Conservation (phyloP, 2,888 invertebrate genomes). For the Dicranocentrus wangi region DNA sequence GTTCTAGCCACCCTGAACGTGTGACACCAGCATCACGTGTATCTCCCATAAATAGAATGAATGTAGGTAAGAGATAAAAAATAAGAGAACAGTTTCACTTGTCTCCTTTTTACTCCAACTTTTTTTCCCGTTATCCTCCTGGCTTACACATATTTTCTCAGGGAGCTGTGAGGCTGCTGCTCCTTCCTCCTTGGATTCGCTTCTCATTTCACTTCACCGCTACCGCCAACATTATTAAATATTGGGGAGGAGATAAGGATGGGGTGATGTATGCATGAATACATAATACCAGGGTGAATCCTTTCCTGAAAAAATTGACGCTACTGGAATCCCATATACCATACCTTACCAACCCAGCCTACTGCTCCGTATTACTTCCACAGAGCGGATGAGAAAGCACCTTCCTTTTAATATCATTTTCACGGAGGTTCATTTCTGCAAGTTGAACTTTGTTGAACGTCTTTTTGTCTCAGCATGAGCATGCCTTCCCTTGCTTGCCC, state of each 20-base stretch:
- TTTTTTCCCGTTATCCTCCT: slow-evolving; percentile 32
- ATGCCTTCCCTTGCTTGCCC: not conserved
- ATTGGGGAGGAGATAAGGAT: slow-evolving; percentile 62
- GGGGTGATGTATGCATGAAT: slow-evolving; percentile 63
- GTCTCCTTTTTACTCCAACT: slow-evolving; percentile 17
- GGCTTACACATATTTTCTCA: slow-evolving; percentile 23
- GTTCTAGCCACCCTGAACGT: too few species aligned
- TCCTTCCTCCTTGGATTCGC: slow-evolving; percentile 26
- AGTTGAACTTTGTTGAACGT: slow-evolving; percentile 16
- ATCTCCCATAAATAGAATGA: slow-evolving; percentile 6
- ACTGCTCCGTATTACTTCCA: slow-evolving; percentile 10
- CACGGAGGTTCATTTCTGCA: not conserved
- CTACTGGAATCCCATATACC: too few species aligned
- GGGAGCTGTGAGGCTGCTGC: not conserved
- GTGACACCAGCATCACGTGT: too few species aligned
- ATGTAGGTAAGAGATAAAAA: slow-evolving; percentile 35
- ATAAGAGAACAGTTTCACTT: slow-evolving; percentile 20
- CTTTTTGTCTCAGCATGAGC: not conserved
- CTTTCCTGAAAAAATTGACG: not conserved
- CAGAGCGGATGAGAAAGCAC: not conserved
- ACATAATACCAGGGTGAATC: slow-evolving; percentile 41
- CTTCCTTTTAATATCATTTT: slow-evolving; percentile 34
- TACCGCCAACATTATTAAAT: slow-evolving; percentile 59
- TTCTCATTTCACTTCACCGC: slow-evolving; percentile 19
- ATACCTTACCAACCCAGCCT: too few species aligned